Evolutionary conservation across 2,113 vertebrate species (phyloP).

Genomic region (Eurypyga helias): DNA sequence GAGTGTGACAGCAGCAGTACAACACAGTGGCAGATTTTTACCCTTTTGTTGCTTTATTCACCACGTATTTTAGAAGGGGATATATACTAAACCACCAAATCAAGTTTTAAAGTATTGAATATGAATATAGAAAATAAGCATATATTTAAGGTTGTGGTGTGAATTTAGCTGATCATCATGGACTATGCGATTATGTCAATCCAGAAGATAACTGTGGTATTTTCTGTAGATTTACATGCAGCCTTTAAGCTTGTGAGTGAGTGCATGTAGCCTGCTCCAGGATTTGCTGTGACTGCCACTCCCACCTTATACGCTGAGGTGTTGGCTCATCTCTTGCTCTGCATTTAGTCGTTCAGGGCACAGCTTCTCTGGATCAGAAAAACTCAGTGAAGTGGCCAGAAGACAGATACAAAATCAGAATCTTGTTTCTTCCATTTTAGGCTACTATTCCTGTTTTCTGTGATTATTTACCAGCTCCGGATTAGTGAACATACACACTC

Average conservation of each 20-base stretch:
- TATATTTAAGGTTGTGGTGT: background rate
- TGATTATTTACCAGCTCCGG: background rate
- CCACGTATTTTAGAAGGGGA: background rate
- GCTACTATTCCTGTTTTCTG: background rate
- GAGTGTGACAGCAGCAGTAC: background rate
- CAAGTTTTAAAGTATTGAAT: background rate
- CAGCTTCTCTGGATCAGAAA: background rate
- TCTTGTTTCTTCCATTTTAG: background rate
- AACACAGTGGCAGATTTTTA: background rate
- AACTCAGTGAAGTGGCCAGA: background rate
- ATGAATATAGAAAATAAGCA: background rate
- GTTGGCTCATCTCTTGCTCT: background rate
- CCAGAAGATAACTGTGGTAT: background rate
- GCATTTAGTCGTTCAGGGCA: background rate
- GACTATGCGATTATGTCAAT: background rate
- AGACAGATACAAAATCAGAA: background rate
- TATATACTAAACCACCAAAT: background rate
- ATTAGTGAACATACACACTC: background rate
- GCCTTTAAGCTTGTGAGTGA: background rate
- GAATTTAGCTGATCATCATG: background rate
- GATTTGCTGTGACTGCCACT: background rate
- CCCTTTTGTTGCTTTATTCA: background rate
- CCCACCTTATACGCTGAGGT: fast-evolving
- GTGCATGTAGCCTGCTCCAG: background rate
- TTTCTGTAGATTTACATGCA: background rate